Conservation (phyloP, 2,113 vertebrate species). For the Salvelinus sp. region DNA sequence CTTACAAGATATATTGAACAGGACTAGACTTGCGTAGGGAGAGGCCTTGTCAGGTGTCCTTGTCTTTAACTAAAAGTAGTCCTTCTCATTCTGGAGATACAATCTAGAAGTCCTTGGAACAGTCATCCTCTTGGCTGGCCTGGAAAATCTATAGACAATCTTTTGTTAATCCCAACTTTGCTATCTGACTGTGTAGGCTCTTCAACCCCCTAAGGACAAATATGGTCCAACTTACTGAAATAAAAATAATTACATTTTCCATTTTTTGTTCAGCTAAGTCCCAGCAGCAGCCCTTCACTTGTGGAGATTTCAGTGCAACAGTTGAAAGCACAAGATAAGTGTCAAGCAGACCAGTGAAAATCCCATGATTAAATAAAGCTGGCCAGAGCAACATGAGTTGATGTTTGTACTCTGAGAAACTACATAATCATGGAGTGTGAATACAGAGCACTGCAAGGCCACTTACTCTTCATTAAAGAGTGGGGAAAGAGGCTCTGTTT, state of each 20-base stretch:
- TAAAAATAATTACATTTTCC: not conserved
- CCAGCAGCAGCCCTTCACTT: not conserved
- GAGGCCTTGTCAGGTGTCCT: not conserved
- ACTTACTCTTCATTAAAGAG: slow-evolving; percentile 30
- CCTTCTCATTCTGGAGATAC: not conserved
- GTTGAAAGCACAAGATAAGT: not conserved
- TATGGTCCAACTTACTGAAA: not conserved
- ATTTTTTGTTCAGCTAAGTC: not conserved
- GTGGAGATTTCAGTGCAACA: not conserved
- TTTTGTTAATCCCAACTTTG: not conserved
- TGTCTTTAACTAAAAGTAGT: not conserved
- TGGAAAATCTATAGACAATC: not conserved
- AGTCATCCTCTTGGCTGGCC: not conserved
- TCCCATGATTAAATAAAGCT: not conserved
- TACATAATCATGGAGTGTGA: not conserved
- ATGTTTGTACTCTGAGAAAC: not conserved
- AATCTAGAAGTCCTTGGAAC: not conserved
- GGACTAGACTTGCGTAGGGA: not conserved
- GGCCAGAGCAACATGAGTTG: not conserved
- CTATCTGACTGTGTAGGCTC: not conserved
- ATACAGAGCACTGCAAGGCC: not conserved
- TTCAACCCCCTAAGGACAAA: not conserved
- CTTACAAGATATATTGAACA: not conserved
- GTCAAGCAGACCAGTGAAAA: not conserved
- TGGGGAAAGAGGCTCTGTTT: not conserved